Percentiles rank a stretch among this genome's conserved stretches.
Conservation (phyloP, 1,140 invertebrate genomes). For the silkworm (Bombyx mori) region ASM3026992v2 NC_085110.1:14137001-14137500, state of each 20-base stretch:
- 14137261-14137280: conserved; percentile 54
- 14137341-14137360: conserved; percentile 25
- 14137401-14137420: conserved; percentile 75
- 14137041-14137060: conserved; percentile 34
- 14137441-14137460: conserved; percentile 80
- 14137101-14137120: conserved; percentile 40
- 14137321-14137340: conserved; percentile 8
- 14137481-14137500: conserved; percentile 85
- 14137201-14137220: not conserved
- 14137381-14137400: conserved; percentile 43
- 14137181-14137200: not conserved
- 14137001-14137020: conserved; percentile 36
- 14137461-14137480: conserved; percentile 81
- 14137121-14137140: conserved; percentile 45
- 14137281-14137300: conserved; percentile 38
- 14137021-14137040: conserved; percentile 46
- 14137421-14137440: conserved; percentile 80
- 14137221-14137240: not conserved
- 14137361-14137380: conserved; percentile 42
- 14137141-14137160: conserved; percentile 25
- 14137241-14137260: conserved; percentile 14
- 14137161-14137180: conserved; percentile 35
- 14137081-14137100: conserved; percentile 45
- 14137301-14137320: conserved; percentile 38
- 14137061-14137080: conserved; percentile 52